A percentile compares a stretch with the other conserved stretches of the same genome.
Conservation (phyloP, 2,113 vertebrate species). For the Coptodon bakossiorum region DNA sequence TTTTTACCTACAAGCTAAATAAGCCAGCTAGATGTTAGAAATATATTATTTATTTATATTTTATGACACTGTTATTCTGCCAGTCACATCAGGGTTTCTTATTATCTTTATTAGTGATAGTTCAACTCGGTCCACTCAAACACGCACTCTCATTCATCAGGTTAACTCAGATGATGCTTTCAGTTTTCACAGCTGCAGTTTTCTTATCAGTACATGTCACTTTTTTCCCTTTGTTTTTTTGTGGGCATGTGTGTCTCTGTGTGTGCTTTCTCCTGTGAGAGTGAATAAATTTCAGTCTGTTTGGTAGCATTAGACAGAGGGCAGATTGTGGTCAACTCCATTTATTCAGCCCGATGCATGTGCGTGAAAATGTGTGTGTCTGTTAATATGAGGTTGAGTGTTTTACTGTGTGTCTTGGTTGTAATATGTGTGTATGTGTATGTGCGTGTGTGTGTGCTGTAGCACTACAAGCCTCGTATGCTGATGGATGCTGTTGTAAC, state of each 20-base stretch:
- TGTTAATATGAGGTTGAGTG: not conserved
- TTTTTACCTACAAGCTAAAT: not conserved
- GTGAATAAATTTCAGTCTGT: slow-evolving; percentile 46
- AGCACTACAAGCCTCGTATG: not conserved
- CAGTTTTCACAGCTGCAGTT: not conserved
- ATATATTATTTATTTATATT: not conserved
- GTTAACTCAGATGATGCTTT: not conserved
- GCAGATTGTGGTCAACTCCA: slow-evolving; percentile 61
- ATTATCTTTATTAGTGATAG: not conserved
- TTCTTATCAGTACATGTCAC: not conserved
- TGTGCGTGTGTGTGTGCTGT: not conserved
- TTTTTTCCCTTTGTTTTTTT: not conserved
- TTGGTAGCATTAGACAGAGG: slow-evolving; percentile 50
- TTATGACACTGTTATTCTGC: not conserved
- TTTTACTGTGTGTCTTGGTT: not conserved
- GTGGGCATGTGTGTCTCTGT: not conserved
- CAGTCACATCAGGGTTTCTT: not conserved
- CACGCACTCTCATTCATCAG: not conserved
- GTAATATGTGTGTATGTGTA: not conserved
- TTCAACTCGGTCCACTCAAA: not conserved
- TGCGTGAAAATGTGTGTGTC: not conserved
- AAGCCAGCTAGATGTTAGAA: not conserved
- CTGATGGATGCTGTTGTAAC: slow-evolving; percentile 51
- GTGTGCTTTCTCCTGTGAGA: not conserved
- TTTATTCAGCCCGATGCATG: slow-evolving; percentile 43